Percentiles rank a stretch among this genome's conserved stretches.
Evolutionary conservation across 2,888 invertebrate species (phyloP).

Genomic region (Aphodius sticticus): DNA sequence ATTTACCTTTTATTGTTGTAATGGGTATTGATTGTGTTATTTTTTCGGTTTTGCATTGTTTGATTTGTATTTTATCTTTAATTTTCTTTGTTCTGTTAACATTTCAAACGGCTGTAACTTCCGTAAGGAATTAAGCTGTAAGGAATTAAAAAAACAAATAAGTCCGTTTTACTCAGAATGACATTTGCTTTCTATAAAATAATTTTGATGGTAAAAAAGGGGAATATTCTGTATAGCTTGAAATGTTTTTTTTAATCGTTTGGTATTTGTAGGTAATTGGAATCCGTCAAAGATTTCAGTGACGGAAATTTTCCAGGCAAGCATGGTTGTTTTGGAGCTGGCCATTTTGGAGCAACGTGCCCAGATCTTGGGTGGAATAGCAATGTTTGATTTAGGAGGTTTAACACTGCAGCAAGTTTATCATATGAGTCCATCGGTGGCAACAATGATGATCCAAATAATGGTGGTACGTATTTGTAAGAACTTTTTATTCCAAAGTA

Average conservation of each 20-base stretch:
- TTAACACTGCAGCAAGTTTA: slow-evolving; percentile 76
- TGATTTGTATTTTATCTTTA: no score
- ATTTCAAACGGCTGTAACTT: no score
- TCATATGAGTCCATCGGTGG: slow-evolving; percentile 76
- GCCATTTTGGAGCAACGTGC: slow-evolving; percentile 78
- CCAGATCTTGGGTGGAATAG: slow-evolving; percentile 80
- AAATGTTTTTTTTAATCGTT: not conserved
- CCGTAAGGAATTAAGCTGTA: no score
- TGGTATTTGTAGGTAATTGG: slow-evolving; percentile 70
- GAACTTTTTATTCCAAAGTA: not conserved
- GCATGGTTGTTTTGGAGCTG: slow-evolving; percentile 74
- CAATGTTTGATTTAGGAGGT: slow-evolving; percentile 77
- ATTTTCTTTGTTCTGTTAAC: no score
- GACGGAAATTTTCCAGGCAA: slow-evolving; percentile 77
- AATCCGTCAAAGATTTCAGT: slow-evolving; percentile 71
- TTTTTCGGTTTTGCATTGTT: no score
- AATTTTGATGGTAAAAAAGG: no score
- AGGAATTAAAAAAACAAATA: no score
- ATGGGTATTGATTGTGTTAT: no score
- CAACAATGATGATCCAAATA: slow-evolving; percentile 72
- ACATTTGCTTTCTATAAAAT: no score
- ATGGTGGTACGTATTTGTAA: slow-evolving; percentile 69
- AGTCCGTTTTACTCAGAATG: no score
- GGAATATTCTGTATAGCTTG: no score
- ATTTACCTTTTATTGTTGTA: no score